A percentile compares a stretch with the other conserved stretches of the same genome.
Conservation (phyloP, 1,140 invertebrate species). For the Cydia pomonella region DNA sequence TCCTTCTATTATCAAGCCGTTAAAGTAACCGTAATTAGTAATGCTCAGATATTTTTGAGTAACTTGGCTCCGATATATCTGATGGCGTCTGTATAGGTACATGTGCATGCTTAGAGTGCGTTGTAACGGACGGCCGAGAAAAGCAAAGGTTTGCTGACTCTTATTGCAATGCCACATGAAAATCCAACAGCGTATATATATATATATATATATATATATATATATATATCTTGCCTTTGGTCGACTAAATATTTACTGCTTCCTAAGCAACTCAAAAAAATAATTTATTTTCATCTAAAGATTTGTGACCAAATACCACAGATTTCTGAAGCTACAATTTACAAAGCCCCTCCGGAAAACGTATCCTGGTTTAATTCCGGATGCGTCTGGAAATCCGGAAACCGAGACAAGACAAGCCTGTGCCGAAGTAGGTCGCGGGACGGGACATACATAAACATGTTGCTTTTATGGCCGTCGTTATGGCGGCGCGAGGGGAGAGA, state of each 20-base stretch:
- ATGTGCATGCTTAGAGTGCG: no score
- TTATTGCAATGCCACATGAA: background rate
- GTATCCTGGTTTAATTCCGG: background rate
- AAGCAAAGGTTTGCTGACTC: no score
- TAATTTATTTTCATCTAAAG: background rate
- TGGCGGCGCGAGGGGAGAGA: conserved; percentile 19
- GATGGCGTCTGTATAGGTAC: no score
- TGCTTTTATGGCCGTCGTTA: conserved; percentile 9
- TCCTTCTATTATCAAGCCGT: no score
- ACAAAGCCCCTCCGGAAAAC: background rate
- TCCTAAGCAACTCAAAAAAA: background rate
- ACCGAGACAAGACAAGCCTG: conserved; percentile 10
- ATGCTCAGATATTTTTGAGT: no score
- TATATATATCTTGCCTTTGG: background rate
- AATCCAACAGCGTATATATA: background rate
- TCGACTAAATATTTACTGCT: background rate
- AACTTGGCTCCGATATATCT: no score
- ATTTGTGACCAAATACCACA: background rate
- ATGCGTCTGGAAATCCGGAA: conserved; percentile 9
- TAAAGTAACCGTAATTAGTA: no score
- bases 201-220: no score
- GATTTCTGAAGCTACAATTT: background rate
- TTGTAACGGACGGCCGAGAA: no score
- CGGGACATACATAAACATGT: conserved; percentile 31
- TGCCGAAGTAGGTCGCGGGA: conserved; percentile 7